Base-by-base conservation (phyloP, 2,888 invertebrate species). In the Mythimna albipuncta region DNA sequence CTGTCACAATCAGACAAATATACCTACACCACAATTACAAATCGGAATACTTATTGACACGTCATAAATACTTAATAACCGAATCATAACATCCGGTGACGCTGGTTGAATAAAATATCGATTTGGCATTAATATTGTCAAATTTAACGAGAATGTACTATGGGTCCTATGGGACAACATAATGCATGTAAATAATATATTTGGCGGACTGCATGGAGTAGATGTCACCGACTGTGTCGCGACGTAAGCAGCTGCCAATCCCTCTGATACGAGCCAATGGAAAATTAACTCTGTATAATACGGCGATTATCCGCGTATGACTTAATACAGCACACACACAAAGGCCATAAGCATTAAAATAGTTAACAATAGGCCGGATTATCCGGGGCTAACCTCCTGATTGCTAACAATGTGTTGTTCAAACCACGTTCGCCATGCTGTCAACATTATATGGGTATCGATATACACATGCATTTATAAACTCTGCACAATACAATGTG, bases 281-380 rank as follows among this genome's bases (percentile, higher is more conserved):
- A 94, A 96, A 96, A 95, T 95, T 95, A 96, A 95, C 94, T 94
- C 94, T 85, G 90, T 89, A 96, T 96, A 96, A 96, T 94, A 91
- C 94, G 86, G 89, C 94, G 96, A 96, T 96, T 96, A 96, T 95
- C 95, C 94, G 94, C 93, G 93, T 95, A 96, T 94, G 94, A 95
- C 92, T 96, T 95, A 95, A 96, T 96, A 95, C 94, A 94, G 91
- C 92, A 88, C 92, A 90, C 90, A 86, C 91, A 96, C 95, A 96
- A 96, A 92, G 91, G 93, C 91, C 89, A 93, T 94, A 95, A 95
- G 95, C 93, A 95, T 95, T 94, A 95, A 95, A 95, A 95, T 95
- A 95, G 93, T 92, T 94, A 94, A 96, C 96, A 96, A 96, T 94
- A 82, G 92, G 65, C 67, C 85, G 95, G 96, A 96, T 96, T 93